phyloP scores from a whole-genome alignment of 1,140 invertebrate species.

The Bombus terrestris region DNA sequence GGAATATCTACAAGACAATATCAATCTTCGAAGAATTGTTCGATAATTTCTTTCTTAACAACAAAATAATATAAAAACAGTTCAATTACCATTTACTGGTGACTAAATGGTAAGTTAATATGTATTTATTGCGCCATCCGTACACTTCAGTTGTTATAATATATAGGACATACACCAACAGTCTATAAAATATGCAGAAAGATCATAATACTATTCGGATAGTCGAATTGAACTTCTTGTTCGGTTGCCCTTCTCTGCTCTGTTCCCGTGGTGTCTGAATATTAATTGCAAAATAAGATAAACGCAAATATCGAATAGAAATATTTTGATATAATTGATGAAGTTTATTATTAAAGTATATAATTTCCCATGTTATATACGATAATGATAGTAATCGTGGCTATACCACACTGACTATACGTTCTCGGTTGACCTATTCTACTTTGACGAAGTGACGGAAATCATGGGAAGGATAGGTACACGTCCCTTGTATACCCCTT shows the following conservation, averaged over 20 bases:
- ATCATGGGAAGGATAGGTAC: not conserved
- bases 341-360: not conserved
- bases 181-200: too few relatives aligned
- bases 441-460: not conserved
- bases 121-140: too few relatives aligned
- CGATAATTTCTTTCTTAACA: not conserved
- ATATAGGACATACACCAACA: too few relatives aligned
- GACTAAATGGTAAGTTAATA: too few relatives aligned
- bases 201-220: too few relatives aligned
- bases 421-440: not conserved
- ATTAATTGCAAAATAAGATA: not conserved
- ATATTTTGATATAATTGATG: not conserved
- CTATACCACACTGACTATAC: too few relatives aligned
- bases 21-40: not conserved
- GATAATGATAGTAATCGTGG: not conserved
- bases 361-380: not conserved
- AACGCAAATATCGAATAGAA: not conserved
- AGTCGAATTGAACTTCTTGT: too few relatives aligned
- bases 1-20: not conserved
- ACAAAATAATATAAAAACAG: not conserved
- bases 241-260: too few relatives aligned
- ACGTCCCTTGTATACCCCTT: not conserved
- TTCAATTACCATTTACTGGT: not conserved
- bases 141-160: too few relatives aligned
- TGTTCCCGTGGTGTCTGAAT: too few relatives aligned